Base-by-base conservation (phyloP, 2,888 invertebrate species). In the Halocaridina rubra region DNA sequence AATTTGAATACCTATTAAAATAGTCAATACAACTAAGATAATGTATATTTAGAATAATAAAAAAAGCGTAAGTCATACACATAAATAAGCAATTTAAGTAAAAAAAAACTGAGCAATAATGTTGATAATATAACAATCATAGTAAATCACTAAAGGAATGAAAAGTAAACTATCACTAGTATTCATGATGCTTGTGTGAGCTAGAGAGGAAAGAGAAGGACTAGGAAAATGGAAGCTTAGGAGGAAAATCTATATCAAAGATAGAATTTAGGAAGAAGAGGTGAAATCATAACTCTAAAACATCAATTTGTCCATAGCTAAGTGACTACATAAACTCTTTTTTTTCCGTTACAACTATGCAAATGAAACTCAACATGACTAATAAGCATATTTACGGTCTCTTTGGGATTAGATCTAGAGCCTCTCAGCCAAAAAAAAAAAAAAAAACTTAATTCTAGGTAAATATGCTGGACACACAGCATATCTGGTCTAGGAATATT, bases 401-500 rank as follows among this genome's bases (percentile, higher is more conserved):
- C 46, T 75, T 75, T 46, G 29, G 46, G 7, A 29, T 19, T 46
- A 46, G n/a, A 53, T 53, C 75, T 57, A 75, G 27, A 27, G 61
- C 75, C 75, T 81, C 74, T 81, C 76, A 81, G 76, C 76, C 81
- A 69, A 69, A n/a, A n/a, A n/a, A n/a, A n/a, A n/a, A n/a, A n/a
- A n/a, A n/a, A n/a, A n/a, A n/a, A 59, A 76, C 69, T 76, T 81
- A 75, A 81, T 69, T 75, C 81, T 81, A 76, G n/a, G n/a, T n/a
- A n/a, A 29, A 22, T 75, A 59, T 30, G 46, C 32, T 69, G 81
- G 57, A n/a, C n/a, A n/a, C n/a, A 57, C 67, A 57, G 79, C 76
- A 69, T 81, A 61, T 67, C 64, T 46, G 39, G 39, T 76, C 81
- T 81, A 69, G 76, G 19, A 69, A 69, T 69, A 61, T 69, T 29